phyloP scores from a whole-genome alignment of 2,888 invertebrate species.

The Athalia circularis region DNA sequence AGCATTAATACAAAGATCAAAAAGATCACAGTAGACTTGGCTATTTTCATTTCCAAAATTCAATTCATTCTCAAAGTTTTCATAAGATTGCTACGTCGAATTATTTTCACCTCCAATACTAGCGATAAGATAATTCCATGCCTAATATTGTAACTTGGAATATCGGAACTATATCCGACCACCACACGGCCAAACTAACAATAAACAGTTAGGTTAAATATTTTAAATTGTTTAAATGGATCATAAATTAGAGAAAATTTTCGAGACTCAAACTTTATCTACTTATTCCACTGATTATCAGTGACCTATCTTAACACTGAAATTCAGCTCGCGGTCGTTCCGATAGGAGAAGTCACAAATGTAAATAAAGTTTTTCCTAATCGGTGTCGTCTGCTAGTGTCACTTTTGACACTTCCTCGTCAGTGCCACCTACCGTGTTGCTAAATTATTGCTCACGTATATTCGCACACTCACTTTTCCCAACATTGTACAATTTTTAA shows the following conservation, averaged over 20 bases:
- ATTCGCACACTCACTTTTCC: not conserved
- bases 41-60: constrained; percentile 77
- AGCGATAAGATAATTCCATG: too few relatives aligned
- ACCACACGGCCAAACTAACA: not conserved
- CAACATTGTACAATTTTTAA: not conserved
- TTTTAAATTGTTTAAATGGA: not conserved
- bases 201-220: constrained; percentile 14
- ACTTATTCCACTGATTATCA: not conserved
- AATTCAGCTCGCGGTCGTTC: not conserved
- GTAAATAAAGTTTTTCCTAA: constrained; percentile 12
- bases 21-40: constrained; percentile 79
- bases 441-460: not conserved
- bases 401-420: constrained; percentile 35
- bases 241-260: not conserved
- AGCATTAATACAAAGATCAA: constrained; percentile 80
- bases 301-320: too few relatives aligned
- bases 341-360: not conserved
- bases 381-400: constrained; percentile 36
- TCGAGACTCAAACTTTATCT: not conserved
- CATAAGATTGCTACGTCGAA: not conserved
- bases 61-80: constrained; percentile 2
- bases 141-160: too few relatives aligned
- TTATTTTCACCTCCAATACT: not conserved
- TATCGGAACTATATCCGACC: not conserved
- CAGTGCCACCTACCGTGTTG: not conserved